Percentiles rank a stretch among this genome's conserved stretches.
Evolutionary conservation across 2,888 invertebrate species (phyloP).

Genomic region (Aporophyla lueneburgensis): DNA sequence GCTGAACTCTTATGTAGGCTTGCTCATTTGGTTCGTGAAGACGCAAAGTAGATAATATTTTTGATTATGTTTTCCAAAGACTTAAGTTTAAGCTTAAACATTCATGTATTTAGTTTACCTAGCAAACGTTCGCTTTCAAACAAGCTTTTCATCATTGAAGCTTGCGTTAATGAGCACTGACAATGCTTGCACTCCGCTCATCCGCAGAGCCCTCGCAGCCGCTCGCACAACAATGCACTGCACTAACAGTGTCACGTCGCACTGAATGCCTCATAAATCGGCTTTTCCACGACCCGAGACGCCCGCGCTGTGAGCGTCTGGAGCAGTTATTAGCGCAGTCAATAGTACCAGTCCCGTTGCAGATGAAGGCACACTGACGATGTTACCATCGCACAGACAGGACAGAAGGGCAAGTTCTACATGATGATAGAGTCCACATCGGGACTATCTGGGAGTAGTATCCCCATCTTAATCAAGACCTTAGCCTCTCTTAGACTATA

Average conservation of each 20-base stretch:
- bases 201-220: not conserved
- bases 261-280: conserved; percentile 4
- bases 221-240: conserved; percentile 19
- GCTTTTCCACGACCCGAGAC: conserved; percentile 2
- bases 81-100: not conserved
- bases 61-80: conserved; percentile 5
- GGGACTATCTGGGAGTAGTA: not conserved
- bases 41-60: not conserved
- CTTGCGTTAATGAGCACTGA: conserved; percentile 6
- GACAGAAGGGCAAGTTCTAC: not conserved
- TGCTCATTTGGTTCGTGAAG: not conserved
- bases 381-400: not conserved
- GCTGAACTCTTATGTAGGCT: not conserved
- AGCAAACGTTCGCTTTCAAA: conserved; percentile 1
- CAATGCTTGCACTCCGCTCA: conserved; percentile 7
- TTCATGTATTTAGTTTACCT: not conserved
- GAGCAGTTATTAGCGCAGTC: conserved; percentile 19
- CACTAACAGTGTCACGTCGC: conserved; percentile 9
- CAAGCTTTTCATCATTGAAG: not conserved
- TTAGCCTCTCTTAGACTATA: not conserved
- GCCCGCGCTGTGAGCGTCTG: not conserved
- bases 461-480: not conserved
- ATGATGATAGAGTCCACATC: not conserved
- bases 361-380: conserved; percentile 25
- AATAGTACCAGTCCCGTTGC: conserved; percentile 34